A percentile compares a stretch with the other conserved stretches of the same genome.
Evolutionary conservation across 2,113 vertebrate species (phyloP).

Genomic region (Egretta garzetta): DNA sequence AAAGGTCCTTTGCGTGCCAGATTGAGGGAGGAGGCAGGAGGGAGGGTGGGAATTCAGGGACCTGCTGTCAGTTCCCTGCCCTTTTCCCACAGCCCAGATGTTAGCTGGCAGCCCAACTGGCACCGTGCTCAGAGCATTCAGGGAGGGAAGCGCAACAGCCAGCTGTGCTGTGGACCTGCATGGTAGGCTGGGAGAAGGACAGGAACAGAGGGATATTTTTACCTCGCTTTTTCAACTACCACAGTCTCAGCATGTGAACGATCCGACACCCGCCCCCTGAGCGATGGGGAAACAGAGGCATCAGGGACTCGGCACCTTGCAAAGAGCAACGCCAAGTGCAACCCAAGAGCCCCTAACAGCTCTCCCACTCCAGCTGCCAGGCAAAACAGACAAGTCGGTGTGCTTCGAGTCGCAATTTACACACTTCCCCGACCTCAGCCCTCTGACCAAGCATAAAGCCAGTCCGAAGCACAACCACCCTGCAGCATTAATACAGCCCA

Average conservation of each 20-base stretch:
- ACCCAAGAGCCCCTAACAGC: neutral
- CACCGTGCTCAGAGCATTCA: neutral
- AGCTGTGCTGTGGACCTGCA: neutral
- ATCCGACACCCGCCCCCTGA: neutral
- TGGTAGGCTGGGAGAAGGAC: neutral
- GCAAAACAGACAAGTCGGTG: neutral
- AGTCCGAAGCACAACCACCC: neutral
- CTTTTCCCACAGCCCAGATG: slow-evolving; percentile 39
- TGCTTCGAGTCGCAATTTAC: neutral
- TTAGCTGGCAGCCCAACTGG: slow-evolving; percentile 13
- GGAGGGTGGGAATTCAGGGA: neutral
- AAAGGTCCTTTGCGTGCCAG: neutral
- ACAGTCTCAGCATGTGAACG: neutral
- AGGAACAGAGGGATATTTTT: neutral
- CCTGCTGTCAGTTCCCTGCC: neutral
- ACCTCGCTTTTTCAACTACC: neutral
- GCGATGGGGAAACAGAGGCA: neutral
- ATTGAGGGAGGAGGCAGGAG: neutral
- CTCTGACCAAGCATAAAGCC: neutral
- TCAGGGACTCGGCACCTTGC: neutral
- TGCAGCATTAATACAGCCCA: neutral
- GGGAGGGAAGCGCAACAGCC: neutral
- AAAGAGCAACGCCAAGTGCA: neutral
- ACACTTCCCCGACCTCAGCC: neutral
- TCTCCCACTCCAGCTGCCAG: fast-evolving